Evolutionary conservation across 2,113 vertebrate genomes (phyloP).

Genomic region (Tinamus guttatus): DNA sequence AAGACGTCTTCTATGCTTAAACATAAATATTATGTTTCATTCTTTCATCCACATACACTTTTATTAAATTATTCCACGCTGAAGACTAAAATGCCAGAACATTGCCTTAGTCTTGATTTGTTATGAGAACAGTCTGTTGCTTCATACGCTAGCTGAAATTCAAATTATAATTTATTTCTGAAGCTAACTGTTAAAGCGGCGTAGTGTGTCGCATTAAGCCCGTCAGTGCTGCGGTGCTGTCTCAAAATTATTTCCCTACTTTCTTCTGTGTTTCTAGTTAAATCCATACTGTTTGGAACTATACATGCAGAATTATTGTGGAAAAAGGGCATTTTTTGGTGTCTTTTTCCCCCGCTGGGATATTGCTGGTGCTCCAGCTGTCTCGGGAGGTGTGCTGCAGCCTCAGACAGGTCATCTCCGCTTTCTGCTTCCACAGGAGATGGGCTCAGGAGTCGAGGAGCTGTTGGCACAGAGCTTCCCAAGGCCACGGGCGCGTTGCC

Average conservation of each 20-base stretch:
- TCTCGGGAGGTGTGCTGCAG: neutral
- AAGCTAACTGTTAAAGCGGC: neutral
- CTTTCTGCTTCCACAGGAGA: neutral
- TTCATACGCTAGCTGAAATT: neutral
- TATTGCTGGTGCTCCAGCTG: neutral
- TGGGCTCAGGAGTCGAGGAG: neutral
- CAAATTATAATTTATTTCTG: neutral
- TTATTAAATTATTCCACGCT: neutral
- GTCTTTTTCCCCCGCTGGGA: neutral
- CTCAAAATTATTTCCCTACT: neutral
- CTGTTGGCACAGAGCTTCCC: too few relatives aligned
- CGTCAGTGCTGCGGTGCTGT: neutral
- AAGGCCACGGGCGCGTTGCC: too few relatives aligned
- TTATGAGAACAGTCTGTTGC: neutral
- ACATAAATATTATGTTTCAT: neutral
- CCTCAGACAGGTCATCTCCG: neutral
- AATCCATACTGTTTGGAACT: neutral
- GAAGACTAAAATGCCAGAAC: neutral
- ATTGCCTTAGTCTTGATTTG: neutral
- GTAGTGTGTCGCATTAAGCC: neutral
- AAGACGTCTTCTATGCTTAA: neutral
- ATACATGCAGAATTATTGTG: neutral
- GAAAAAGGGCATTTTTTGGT: neutral
- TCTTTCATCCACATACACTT: neutral
- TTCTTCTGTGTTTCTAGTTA: neutral